A percentile compares a stretch with the other conserved stretches of the same genome.
Conservation (phyloP, 2,888 invertebrate genomes). For the Chymomyza amoena region DNA sequence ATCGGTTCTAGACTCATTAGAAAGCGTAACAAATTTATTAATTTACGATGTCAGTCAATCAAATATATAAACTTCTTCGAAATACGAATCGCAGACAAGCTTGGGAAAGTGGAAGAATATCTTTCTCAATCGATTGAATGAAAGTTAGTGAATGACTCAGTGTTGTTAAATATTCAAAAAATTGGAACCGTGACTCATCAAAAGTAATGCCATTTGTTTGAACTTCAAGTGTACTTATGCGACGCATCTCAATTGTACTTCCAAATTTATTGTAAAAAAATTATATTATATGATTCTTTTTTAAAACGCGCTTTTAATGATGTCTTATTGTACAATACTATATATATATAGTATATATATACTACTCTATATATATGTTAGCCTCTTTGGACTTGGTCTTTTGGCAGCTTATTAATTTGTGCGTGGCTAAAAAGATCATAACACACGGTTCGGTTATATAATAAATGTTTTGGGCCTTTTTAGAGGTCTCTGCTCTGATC, state of each 20-base stretch:
- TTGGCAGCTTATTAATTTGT: conserved; percentile 14
- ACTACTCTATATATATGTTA: background rate
- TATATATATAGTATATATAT: no score
- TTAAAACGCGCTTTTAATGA: conserved; percentile 23
- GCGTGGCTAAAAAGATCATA: conserved; percentile 53
- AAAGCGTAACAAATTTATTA: no score
- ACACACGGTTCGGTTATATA: conserved; percentile 31
- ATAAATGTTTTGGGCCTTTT: conserved; percentile 41
- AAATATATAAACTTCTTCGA: no score
- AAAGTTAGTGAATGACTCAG: background rate
- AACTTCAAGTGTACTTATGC: background rate
- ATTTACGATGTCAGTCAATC: no score
- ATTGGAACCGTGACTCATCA: background rate
- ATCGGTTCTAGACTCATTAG: no score
- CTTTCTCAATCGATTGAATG: no score
- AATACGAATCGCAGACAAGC: no score
- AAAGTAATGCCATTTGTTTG: background rate
- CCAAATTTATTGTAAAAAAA: background rate
- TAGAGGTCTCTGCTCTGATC: conserved; percentile 17
- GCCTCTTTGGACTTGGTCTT: background rate
- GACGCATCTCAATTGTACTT: background rate
- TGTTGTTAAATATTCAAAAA: background rate
- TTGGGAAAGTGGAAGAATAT: no score
- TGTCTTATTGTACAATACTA: conserved; percentile 21
- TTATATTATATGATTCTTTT: conserved; percentile 14